Conservation (phyloP, 2,797 vertebrate species). For the Rhinophrynus dorsalis region DNA sequence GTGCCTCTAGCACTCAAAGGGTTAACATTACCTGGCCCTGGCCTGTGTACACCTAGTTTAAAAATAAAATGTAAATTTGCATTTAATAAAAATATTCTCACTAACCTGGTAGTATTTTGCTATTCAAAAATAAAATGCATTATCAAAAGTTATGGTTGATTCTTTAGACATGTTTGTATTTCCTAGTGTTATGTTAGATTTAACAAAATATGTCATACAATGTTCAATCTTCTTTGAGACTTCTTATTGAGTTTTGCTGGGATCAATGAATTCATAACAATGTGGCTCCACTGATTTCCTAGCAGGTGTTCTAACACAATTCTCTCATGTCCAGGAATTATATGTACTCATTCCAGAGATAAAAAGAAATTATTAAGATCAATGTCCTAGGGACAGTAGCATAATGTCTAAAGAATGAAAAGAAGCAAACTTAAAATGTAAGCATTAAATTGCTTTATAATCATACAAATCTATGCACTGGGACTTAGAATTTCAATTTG, state of each 20-base stretch:
- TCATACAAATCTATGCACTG: constrained; percentile 33
- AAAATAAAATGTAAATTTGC: no score
- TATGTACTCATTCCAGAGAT: constrained; percentile 30
- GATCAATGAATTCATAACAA: constrained; percentile 34
- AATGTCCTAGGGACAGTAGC: constrained; percentile 29
- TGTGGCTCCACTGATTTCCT: constrained; percentile 25
- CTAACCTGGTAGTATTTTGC: no score
- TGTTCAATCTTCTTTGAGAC: not conserved
- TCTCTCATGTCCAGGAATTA: constrained; percentile 33
- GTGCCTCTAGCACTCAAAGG: no score
- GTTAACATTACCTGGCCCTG: no score
- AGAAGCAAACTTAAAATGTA: constrained; percentile 27
- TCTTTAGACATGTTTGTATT: no score
- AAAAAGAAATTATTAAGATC: constrained; percentile 43
- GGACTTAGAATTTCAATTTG: constrained; percentile 30
- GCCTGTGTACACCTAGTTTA: no score
- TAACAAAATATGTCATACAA: not conserved
- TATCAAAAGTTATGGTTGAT: no score
- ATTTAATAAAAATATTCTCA: no score
- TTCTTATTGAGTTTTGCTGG: constrained; percentile 20
- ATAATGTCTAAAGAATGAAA: constrained; percentile 44
- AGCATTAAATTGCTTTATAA: constrained; percentile 43
- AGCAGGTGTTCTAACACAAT: constrained; percentile 24
- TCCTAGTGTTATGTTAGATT: not conserved
- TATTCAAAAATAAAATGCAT: no score